Percentiles rank a stretch among this genome's conserved stretches.
phyloP scores from a whole-genome alignment of 2,113 vertebrate genomes.

The Emberiza fucata region DNA sequence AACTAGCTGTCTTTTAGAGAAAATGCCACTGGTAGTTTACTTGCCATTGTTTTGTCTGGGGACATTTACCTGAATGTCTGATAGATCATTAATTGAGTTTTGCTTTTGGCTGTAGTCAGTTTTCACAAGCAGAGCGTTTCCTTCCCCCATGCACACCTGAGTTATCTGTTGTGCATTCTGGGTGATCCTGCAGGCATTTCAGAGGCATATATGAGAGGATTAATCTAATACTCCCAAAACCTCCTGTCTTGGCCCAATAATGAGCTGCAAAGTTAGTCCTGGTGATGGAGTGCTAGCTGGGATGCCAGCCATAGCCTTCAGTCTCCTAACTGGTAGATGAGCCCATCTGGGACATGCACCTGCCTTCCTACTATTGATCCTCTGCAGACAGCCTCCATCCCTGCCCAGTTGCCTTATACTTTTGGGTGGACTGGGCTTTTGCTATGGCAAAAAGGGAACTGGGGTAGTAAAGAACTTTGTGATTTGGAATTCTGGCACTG shows the following conservation, averaged over 20 bases:
- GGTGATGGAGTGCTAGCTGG: background rate
- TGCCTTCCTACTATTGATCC: background rate
- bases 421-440: background rate
- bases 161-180: background rate
- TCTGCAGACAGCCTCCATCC: background rate
- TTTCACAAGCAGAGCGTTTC: background rate
- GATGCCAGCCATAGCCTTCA: background rate
- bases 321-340: background rate
- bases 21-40: background rate
- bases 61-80: background rate
- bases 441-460: background rate
- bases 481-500: background rate
- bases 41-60: background rate
- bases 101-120: background rate
- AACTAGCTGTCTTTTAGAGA: background rate
- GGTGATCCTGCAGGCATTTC: background rate
- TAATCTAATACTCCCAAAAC: background rate
- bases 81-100: background rate
- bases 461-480: background rate
- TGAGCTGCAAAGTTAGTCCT: background rate
- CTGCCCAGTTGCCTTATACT: background rate
- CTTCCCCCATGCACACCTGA: background rate
- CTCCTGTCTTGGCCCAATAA: background rate
- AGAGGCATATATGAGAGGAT: background rate
- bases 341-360: background rate